Percentiles rank a stretch among this genome's conserved stretches.
These are phyloP conservation scores for Ceratoteleas bidentatus DNA, from an alignment of 1,140 invertebrate species.

Conservation along the genomic window DNA sequence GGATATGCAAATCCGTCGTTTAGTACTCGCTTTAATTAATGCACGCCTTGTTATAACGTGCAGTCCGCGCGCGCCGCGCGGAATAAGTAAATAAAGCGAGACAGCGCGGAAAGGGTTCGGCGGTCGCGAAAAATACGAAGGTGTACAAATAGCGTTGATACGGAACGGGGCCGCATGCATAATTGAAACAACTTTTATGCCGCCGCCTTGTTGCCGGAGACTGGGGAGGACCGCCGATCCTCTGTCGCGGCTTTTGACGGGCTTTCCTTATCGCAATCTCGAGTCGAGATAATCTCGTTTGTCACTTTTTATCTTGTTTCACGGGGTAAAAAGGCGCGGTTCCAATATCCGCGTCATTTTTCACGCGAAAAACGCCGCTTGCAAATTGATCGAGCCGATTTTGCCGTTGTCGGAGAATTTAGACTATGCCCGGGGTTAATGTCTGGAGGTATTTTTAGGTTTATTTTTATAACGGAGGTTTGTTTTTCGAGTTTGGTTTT, in stretches of 20 bases:
- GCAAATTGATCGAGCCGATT: conserved; percentile 32
- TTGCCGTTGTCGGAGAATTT: not conserved
- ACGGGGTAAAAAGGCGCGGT: not conserved
- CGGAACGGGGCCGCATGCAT: conserved; percentile 72
- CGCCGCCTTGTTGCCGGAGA: conserved; percentile 45
- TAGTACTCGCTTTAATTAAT: conserved; percentile 66
- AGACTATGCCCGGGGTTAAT: too few species aligned
- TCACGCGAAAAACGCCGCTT: conserved; percentile 8
- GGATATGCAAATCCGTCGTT: conserved; percentile 66
- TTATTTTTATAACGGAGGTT: too few species aligned
- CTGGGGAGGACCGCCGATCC: conserved; percentile 23
- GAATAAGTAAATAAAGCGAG: conserved; percentile 64
- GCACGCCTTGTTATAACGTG: conserved; percentile 63
- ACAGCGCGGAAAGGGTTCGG: conserved; percentile 20
- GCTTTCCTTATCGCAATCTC: conserved; percentile 41
- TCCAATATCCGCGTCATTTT: conserved; percentile 38
- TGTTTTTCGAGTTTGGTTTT: too few species aligned
- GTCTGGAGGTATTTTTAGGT: too few species aligned
- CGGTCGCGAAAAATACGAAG: conserved; percentile 57
- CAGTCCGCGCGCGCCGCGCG: conserved; percentile 43
- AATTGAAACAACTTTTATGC: conserved; percentile 71
- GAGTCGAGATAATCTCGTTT: conserved; percentile 41
- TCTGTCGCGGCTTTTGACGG: conserved; percentile 28
- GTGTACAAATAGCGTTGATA: conserved; percentile 68
- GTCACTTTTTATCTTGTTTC: conserved; percentile 17